Conservation (phyloP, 1,140 invertebrate species). For the Matsumurasca onukii region DNA sequence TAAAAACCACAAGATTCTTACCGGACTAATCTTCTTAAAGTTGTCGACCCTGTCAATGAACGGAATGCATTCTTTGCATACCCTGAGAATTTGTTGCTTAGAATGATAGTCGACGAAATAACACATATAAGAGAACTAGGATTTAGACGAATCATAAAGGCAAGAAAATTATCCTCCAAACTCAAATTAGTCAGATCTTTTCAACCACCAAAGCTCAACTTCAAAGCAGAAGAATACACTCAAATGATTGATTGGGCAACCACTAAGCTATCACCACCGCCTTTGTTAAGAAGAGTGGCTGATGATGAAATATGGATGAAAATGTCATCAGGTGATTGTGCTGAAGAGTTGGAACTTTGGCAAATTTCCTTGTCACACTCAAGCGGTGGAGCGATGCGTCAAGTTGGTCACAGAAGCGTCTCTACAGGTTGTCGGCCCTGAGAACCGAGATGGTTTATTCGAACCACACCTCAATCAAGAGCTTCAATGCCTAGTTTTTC, state of each 20-base stretch:
- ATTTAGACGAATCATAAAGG: conserved; percentile 14
- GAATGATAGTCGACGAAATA: conserved; percentile 6
- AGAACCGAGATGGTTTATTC: not conserved
- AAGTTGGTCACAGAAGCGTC: too few species aligned
- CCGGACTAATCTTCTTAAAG: conserved; percentile 4
- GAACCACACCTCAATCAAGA: conserved; percentile 2
- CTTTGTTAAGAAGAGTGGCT: conserved; percentile 4
- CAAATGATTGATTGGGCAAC: conserved; percentile 11
- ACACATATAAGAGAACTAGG: conserved; percentile 10
- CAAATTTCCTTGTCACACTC: conserved; percentile 21
- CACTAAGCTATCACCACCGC: conserved; percentile 1
- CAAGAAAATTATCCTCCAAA: conserved; percentile 3
- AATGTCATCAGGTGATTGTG: not conserved
- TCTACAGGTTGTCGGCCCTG: too few species aligned
- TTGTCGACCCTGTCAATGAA: not conserved
- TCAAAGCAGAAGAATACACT: not conserved
- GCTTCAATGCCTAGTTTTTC: too few species aligned
- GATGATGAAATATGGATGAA: not conserved
- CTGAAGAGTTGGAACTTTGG: conserved; percentile 18
- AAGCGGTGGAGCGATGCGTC: too few species aligned
- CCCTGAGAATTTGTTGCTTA: conserved; percentile 15
- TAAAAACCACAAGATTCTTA: conserved; percentile 24
- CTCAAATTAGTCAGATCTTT: conserved; percentile 3
- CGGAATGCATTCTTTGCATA: conserved; percentile 4
- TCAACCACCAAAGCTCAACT: conserved; percentile 1